Evolutionary conservation across 2,797 vertebrate genomes (phyloP).

Genomic region (Clarias fuscus): DNA sequence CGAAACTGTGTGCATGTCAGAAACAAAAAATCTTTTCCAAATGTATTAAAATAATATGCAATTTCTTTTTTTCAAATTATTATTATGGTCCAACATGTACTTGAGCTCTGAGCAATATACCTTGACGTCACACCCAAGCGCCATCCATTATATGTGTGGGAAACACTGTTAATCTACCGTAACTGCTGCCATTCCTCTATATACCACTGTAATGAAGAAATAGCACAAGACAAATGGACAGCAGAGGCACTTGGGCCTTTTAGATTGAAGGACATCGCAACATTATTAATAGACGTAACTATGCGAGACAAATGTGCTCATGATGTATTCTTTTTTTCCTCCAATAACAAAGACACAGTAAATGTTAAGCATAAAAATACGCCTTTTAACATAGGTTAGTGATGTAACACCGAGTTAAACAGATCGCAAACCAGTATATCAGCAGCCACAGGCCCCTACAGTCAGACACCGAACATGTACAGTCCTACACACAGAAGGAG

Average conservation of each 20-base stretch:
- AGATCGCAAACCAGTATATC: constrained; percentile 37
- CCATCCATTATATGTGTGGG: background rate
- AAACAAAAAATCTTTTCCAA: background rate
- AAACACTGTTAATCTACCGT: background rate
- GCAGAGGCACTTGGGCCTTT: constrained; percentile 2
- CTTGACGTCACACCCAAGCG: background rate
- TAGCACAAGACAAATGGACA: constrained; percentile 17
- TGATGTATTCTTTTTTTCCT: background rate
- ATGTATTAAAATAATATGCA: background rate
- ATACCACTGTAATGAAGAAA: background rate
- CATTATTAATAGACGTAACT: constrained; percentile 21
- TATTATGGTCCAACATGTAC: background rate
- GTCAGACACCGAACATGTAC: constrained; percentile 47
- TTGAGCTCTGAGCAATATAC: background rate
- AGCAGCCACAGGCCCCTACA: constrained; percentile 44
- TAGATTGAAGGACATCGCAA: constrained; percentile 11
- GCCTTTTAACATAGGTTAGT: constrained; percentile 5
- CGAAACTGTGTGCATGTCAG: background rate
- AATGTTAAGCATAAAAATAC: constrained; percentile 31
- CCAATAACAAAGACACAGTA: constrained; percentile 20
- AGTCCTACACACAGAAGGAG: constrained; percentile 57
- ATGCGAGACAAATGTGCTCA: constrained; percentile 18
- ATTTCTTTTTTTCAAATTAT: too few relatives aligned
- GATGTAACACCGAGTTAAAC: constrained; percentile 36
- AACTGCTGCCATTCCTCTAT: constrained; percentile 22